Percentiles rank a stretch among this genome's conserved stretches.
Evolutionary conservation across 2,113 vertebrate genomes (phyloP).

Genomic region (Dasyurus viverrinus): DNA sequence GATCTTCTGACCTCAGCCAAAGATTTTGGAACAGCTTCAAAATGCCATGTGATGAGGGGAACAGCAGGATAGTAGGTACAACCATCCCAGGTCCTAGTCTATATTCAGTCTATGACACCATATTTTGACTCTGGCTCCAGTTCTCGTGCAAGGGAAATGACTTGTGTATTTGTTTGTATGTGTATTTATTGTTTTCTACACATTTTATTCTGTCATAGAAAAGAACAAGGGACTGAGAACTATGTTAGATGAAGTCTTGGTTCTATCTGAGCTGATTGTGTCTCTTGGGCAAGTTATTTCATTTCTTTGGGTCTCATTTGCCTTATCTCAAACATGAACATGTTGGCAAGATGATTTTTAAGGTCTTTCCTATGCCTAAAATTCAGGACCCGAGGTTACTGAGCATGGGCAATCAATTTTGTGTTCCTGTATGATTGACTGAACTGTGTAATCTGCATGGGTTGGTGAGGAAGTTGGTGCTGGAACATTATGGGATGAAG

Average conservation of each 20-base stretch:
- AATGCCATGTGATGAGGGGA: neutral
- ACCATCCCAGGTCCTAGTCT: neutral
- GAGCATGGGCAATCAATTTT: neutral
- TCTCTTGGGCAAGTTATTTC: neutral
- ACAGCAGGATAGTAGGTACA: neutral
- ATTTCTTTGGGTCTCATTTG: neutral
- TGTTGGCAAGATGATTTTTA: conserved; percentile 1
- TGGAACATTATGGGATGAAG: neutral
- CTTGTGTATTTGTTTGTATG: neutral
- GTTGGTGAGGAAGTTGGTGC: neutral
- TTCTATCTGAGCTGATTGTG: neutral
- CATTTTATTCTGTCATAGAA: conserved; percentile 8
- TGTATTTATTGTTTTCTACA: neutral
- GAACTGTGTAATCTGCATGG: neutral
- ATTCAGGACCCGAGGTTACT: neutral
- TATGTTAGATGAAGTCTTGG: neutral
- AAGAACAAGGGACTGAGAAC: neutral
- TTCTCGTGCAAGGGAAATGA: neutral
- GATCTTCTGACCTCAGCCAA: neutral
- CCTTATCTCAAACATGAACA: conserved; percentile 41
- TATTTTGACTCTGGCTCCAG: too few relatives aligned
- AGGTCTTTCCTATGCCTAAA: neutral
- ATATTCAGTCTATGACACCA: neutral
- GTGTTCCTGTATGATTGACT: neutral
- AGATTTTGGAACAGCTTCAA: neutral